Evolutionary conservation across 2,113 vertebrate species (phyloP), one percentile per base, ranked within the genome.

Genomic region (Chroicocephalus ridibundus): DNA sequence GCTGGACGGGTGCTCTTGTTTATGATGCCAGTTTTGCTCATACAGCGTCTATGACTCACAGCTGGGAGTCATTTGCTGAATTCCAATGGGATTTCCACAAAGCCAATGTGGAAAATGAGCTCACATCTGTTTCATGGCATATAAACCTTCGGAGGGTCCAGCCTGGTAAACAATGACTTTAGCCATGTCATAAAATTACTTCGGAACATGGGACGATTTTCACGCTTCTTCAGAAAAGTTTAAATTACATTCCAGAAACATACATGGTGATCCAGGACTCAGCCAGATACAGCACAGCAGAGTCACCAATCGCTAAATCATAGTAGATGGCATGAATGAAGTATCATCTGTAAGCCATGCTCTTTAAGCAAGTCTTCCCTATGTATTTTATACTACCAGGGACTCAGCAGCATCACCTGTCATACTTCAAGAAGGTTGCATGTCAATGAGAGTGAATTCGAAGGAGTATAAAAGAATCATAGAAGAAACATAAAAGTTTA

Each of bases 151-250:
- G 64, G 42, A 55, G 11, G 29, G 22, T 57, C 54, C 42, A 75
- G 9, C 54, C 10, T 5, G 38, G 60, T 27, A 79, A 82, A 31
- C 31, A 51, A 38, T 1, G 0, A 52, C 17, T 36, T 58, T 1
- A 82, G 71, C 14, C 4, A 0, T 24, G 49, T 51, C 44, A 46
- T 5, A 72, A 68, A 85, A 69, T 8, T 36, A 49, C 26, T 90
- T 87, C 24, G 74, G 15, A 79, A 46, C 3, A 3, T 5, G 6
- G 25, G 13, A 54, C 0, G 0, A 54, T 36, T 78, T 66, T 54
- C 31, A 62, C 7, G 75, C 19, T 70, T 49, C 47, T 38, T 62
- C 82, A 80, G 46, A 57, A 93, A 76, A 82, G 22, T 36, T 69
- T 36, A 27, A 44, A 54, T 36, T 60, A 27, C 6, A 40, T 64